Evolutionary conservation across 2,888 invertebrate genomes (phyloP).

Genomic region (Phasia obesa): DNA sequence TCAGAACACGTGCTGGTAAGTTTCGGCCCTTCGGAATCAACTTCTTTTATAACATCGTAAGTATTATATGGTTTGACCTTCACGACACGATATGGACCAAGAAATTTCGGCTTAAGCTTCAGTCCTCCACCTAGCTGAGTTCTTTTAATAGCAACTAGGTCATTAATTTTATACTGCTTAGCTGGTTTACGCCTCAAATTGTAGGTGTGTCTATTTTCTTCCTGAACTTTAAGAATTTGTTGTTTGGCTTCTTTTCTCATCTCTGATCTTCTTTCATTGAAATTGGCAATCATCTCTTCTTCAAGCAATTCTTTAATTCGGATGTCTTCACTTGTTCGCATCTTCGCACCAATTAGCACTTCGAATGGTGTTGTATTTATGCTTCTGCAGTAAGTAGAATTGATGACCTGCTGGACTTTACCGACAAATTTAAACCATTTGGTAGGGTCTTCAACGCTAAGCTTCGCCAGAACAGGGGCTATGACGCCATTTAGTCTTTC

Average conservation of each 20-base stretch:
- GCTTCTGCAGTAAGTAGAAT: slow-evolving; percentile 59
- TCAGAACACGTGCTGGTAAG: slow-evolving; percentile 48
- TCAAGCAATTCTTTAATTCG: slow-evolving; percentile 32
- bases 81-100: slow-evolving; percentile 38
- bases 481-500: slow-evolving; percentile 58
- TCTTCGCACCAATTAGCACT: slow-evolving; percentile 51
- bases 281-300: slow-evolving; percentile 17
- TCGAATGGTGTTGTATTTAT: slow-evolving; percentile 69
- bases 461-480: slow-evolving; percentile 44
- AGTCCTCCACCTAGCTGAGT: slow-evolving; percentile 32
- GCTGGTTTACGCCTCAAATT: slow-evolving; percentile 46
- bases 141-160: slow-evolving; percentile 49
- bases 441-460: slow-evolving; percentile 40
- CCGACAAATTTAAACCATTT: slow-evolving; percentile 37
- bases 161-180: slow-evolving; percentile 14
- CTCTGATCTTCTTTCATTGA: slow-evolving; percentile 46
- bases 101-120: slow-evolving; percentile 38
- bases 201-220: slow-evolving; percentile 52
- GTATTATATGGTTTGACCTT: background rate
- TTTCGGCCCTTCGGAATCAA: slow-evolving; percentile 45
- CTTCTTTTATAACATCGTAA: background rate
- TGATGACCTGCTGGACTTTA: slow-evolving; percentile 48
- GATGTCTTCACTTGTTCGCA: background rate
- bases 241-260: slow-evolving; percentile 38
- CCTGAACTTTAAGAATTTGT: slow-evolving; percentile 37